Evolutionary conservation across 1,140 invertebrate genomes (phyloP), one percentile per base, ranked within the genome.

Genomic region (Zeugodacus cucurbitae): DNA sequence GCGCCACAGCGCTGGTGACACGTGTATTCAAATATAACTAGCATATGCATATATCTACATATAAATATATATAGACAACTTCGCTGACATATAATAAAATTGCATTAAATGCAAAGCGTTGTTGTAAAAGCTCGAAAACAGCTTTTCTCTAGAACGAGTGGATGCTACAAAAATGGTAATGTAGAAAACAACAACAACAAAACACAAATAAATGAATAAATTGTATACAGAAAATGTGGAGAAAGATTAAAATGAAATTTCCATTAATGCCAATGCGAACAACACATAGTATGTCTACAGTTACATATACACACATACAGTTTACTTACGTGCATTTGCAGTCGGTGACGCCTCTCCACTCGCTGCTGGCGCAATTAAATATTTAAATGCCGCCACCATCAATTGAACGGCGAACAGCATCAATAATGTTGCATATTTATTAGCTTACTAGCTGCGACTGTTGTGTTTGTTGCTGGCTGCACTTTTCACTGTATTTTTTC

Each of bases 351-450:
- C 74, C 44, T 54, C 74, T 82, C 41, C 44, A 10, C 34, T 11
- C 48, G 48, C 41, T 44, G n/a, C 74, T 22, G 48, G 74, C 26
- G 37, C 74, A 82, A 82, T 82, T 82, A 82, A 82, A 82, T 82
- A 82, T 82, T 82, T 82, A 82, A 82, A 82, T 82, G 74, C 41
- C 74, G 74, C 74, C 74, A 82, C 74, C 74, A 82, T 82, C 74
- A 82, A 82, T 82, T 82, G 41, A 54, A 82, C 26, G 37, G 41
- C 74, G n/a, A 82, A 82, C 74, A 82, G 74, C 74, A 82, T 82
- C 74, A 82, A 82, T 82, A 82, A 82, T 82, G 74, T 82, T 82
- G 74, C 74, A 82, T 82, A 82, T 82, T 82, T 82, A 64, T 87
- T 59, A 87, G 32, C 32, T 17, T 26, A n/a, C 41, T 59, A 1